Percentiles rank a stretch among this genome's conserved stretches.
phyloP scores from a whole-genome alignment of 2,888 invertebrate species.

The Ophioninae sp. region DNA sequence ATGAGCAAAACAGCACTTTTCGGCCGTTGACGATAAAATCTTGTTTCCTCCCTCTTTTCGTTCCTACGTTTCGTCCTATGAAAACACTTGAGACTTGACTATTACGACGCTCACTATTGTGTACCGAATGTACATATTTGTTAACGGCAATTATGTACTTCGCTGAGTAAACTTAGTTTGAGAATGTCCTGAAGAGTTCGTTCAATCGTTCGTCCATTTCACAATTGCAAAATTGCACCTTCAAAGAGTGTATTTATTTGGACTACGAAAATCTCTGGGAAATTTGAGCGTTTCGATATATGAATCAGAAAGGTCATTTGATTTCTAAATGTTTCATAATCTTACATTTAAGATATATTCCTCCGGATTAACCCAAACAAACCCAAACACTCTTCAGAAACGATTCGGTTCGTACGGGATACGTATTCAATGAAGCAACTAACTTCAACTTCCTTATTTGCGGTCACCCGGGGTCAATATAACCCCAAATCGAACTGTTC shows the following conservation, averaged over 20 bases:
- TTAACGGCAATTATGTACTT: neutral
- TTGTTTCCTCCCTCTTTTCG: neutral
- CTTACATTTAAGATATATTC: neutral
- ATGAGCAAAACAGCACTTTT: slow-evolving; percentile 34
- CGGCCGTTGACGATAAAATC: slow-evolving; percentile 20
- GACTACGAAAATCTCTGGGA: neutral
- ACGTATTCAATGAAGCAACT: no score
- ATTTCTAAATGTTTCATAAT: neutral
- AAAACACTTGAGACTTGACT: neutral
- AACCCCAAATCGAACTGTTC: no score
- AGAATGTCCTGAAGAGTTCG: neutral
- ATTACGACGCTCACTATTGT: neutral
- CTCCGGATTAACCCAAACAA: neutral
- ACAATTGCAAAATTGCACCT: neutral
- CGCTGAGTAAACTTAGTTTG: neutral
- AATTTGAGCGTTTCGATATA: neutral
- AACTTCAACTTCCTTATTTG: no score
- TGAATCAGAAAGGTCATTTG: neutral
- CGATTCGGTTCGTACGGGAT: neutral
- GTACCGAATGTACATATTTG: neutral
- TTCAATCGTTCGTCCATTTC: neutral
- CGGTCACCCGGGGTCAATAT: no score
- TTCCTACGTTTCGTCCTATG: neutral
- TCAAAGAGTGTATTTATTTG: neutral
- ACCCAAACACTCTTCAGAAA: neutral